Base-by-base conservation (phyloP, 2,113 vertebrate genomes). In the Hippocampus zosterae region DNA sequence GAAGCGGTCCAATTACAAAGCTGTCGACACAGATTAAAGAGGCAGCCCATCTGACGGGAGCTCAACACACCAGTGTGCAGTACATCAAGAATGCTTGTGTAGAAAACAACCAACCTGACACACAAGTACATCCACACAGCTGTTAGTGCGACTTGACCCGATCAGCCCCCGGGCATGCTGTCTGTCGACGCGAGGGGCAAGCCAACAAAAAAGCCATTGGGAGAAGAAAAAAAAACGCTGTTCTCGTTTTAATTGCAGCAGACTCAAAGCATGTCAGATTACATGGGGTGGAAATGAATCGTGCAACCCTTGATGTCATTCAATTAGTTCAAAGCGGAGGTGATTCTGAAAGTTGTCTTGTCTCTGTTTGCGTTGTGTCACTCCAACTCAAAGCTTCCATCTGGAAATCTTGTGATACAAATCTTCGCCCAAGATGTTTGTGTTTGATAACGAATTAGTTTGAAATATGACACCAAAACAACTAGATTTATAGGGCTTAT, bases 1-100 rank as follows among this genome's bases (percentile, higher is more conserved):
- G 69, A 77, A 60, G 46, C 8, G 50, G 67, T 75, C 72, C 87
- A 86, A 91, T 89, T 88, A 89, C 83, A 85, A 79, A 82, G 79
- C 80, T 84, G 83, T 87, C 87, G 76, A 77, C 67, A 72, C 83
- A 81, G 77, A 90, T 86, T 87, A 85, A 87, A 84, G 80, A 81
- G 76, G 67, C 72, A 71, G 83, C 67, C 70, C 63, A 74, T 84
- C 75, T 79, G 75, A 85, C 81, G 85, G 72, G 72, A 75, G 63
- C 68, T 72, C 64, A 84, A 80, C 71, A 79, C 70, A 73, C 70
- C 65, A 50, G 71, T 68, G 77, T 73, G 71, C 63, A 37, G 29
- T 62, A 55, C 72, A 76, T 72, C 69, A 42, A 46, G 57, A n/a
- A 69, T 70, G 68, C 69, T 41, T 64, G 50, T 63, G 33, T 52